phyloP scores from a whole-genome alignment of 2,888 invertebrate species.

The Oxycera nigricornis region DNA sequence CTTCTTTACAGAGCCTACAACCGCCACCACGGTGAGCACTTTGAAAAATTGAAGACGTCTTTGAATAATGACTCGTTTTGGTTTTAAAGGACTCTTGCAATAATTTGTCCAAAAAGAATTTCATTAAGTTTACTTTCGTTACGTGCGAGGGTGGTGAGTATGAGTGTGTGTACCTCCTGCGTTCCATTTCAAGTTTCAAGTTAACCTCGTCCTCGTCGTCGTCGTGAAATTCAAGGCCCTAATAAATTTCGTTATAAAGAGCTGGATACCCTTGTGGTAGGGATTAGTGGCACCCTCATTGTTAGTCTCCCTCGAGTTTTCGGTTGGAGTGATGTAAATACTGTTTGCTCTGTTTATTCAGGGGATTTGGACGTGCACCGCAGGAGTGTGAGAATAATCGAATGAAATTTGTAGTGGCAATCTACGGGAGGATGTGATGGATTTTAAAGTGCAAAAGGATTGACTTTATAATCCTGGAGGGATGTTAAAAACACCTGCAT shows the following conservation, averaged over 20 bases:
- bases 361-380: constrained; percentile 28
- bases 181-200: no score
- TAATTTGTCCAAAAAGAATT: constrained; percentile 15
- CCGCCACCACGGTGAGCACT: constrained; percentile 21
- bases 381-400: constrained; percentile 46
- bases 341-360: constrained; percentile 27
- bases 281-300: constrained; percentile 33
- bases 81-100: neutral
- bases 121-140: constrained; percentile 24
- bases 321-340: neutral
- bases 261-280: constrained; percentile 29
- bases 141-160: neutral
- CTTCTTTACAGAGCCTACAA: neutral
- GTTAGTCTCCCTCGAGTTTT: constrained; percentile 14
- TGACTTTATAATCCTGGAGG: constrained; percentile 50
- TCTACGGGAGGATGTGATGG: constrained; percentile 22
- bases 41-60: constrained; percentile 29
- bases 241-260: constrained; percentile 34
- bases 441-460: constrained; percentile 48
- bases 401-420: constrained; percentile 48
- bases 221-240: constrained; percentile 11
- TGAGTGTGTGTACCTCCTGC: neutral
- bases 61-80: constrained; percentile 6
- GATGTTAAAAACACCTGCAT: constrained; percentile 50
- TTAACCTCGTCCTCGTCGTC: no score